phyloP scores from a whole-genome alignment of 1,140 invertebrate genomes.

The Oscheius sp. region DNA sequence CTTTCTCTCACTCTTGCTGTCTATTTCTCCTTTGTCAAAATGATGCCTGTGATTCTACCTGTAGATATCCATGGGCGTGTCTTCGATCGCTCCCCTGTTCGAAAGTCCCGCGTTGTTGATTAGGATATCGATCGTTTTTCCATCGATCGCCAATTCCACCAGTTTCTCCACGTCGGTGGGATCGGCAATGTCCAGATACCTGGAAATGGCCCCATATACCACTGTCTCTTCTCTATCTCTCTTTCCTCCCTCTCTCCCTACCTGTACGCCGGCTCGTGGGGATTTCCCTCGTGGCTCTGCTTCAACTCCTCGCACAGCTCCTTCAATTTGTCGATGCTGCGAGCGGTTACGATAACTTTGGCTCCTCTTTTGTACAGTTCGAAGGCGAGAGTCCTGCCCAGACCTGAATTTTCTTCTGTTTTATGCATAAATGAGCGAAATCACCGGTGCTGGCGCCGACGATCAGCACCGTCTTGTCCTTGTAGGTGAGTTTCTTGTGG shows the following conservation, averaged over 20 bases:
- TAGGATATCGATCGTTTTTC: constrained; percentile 41
- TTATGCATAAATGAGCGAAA: not conserved
- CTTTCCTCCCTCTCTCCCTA: too few species aligned
- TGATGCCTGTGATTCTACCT: not conserved
- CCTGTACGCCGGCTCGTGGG: constrained; percentile 36
- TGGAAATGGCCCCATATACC: too few species aligned
- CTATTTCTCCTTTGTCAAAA: not conserved
- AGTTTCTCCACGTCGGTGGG: constrained; percentile 20
- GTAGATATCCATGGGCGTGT: constrained; percentile 69
- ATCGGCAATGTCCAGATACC: constrained; percentile 41
- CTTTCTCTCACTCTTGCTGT: too few species aligned
- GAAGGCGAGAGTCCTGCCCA: constrained; percentile 37
- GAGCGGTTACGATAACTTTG: constrained; percentile 52
- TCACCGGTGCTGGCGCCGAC: constrained; percentile 42
- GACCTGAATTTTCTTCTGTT: constrained; percentile 13
- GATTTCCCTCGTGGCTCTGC: constrained; percentile 15
- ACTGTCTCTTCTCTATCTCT: too few species aligned
- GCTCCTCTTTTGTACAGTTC: constrained; percentile 43
- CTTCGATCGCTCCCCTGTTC: constrained; percentile 71
- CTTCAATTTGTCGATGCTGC: constrained; percentile 56
- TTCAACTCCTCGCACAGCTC: constrained; percentile 47
- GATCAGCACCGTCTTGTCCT: constrained; percentile 42
- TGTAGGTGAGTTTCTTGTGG: constrained; percentile 27
- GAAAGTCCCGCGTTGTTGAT: constrained; percentile 43
- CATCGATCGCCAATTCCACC: constrained; percentile 23